Conservation (phyloP, 2,888 invertebrate species). For the Thysanoteuthis rhombus region DNA sequence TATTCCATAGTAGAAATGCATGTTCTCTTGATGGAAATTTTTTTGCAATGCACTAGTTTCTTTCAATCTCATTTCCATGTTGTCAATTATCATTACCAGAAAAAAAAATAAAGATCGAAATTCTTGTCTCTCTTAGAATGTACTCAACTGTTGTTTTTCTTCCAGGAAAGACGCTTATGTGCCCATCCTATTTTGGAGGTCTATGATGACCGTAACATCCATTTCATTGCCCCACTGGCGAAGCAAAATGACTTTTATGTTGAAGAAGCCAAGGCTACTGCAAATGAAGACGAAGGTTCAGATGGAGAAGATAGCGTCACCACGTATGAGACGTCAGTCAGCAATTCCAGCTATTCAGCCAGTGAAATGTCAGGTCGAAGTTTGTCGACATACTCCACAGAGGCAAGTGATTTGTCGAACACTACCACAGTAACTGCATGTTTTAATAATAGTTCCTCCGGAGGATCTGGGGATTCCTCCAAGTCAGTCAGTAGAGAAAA, state of each 20-base stretch:
- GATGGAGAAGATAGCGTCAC: constrained; percentile 32
- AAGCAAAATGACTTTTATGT: constrained; percentile 70
- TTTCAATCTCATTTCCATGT: too few relatives aligned
- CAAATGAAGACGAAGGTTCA: constrained; percentile 38
- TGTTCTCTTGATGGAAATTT: too few relatives aligned
- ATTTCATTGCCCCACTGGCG: constrained; percentile 69
- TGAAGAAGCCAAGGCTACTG: constrained; percentile 59
- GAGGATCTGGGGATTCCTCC: neutral
- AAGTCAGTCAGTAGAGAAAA: constrained; percentile 15
- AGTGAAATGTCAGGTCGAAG: constrained; percentile 15
- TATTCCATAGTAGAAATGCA: too few relatives aligned
- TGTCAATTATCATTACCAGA: too few relatives aligned
- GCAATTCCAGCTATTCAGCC: constrained; percentile 18
- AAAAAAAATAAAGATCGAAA: too few relatives aligned
- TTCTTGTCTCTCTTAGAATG: too few relatives aligned
- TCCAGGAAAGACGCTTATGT: constrained; percentile 65
- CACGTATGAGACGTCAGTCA: constrained; percentile 27
- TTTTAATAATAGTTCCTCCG: neutral
- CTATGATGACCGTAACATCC: constrained; percentile 66
- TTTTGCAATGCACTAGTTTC: too few relatives aligned
- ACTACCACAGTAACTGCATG: constrained; percentile 20
- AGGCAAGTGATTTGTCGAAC: neutral
- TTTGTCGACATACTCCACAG: neutral
- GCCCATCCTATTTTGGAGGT: constrained; percentile 70
- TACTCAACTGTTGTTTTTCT: constrained; percentile 21